Percentiles rank a stretch among this genome's conserved stretches.
phyloP scores from a whole-genome alignment of 2,888 invertebrate species.

The Balanococcus diminutus region DNA sequence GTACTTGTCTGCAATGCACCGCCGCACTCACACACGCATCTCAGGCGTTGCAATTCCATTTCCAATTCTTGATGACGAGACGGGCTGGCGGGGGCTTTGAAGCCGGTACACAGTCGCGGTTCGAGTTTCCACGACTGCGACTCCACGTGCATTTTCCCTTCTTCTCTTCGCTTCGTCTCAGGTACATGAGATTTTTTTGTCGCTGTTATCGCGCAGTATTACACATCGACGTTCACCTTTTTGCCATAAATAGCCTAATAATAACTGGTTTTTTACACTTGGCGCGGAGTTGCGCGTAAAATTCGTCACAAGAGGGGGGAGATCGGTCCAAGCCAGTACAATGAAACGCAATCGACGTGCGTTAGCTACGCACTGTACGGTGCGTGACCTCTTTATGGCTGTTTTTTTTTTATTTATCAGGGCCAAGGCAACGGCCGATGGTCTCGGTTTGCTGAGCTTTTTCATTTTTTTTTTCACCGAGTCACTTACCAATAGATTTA shows the following conservation, averaged over 20 bases:
- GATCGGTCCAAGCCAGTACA: too few species aligned
- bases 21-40: neutral
- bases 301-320: neutral
- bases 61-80: neutral
- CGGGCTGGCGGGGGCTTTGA: neutral
- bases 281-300: neutral
- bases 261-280: conserved; percentile 17
- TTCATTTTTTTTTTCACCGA: neutral
- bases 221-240: conserved; percentile 23
- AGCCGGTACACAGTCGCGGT: neutral
- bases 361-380: neutral
- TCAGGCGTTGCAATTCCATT: conserved; percentile 10
- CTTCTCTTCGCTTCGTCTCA: neutral
- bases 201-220: neutral
- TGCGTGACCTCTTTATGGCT: conserved; percentile 34
- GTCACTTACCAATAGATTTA: neutral
- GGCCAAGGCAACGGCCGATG: conserved; percentile 34
- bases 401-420: neutral
- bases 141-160: neutral
- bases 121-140: neutral
- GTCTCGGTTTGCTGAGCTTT: neutral
- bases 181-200: neutral
- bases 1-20: neutral
- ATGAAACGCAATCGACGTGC: conserved; percentile 2
- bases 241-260: conserved; percentile 23